Conservation (phyloP, 64 coral and sea anemone species). For the Pachyseris speciosa region DNA sequence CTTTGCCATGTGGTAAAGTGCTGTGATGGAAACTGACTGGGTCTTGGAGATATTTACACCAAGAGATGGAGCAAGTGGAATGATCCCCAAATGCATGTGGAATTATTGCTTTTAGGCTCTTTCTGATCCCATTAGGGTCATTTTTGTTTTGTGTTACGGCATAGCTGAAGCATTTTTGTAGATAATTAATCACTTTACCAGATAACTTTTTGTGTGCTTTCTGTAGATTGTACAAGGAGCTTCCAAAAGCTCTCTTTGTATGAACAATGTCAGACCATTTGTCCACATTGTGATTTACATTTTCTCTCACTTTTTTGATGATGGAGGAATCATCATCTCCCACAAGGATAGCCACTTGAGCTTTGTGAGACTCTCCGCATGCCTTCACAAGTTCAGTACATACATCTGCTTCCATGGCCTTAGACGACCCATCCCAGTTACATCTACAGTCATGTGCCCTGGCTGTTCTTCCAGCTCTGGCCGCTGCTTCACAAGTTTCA, state of each 20-base stretch:
- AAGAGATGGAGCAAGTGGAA: neutral
- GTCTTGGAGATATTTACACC: constrained; percentile 47
- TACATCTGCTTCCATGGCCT: constrained; percentile 57
- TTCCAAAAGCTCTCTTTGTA: constrained; percentile 10
- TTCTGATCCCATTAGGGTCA: no score
- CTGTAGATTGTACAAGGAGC: neutral
- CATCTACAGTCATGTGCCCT: constrained; percentile 17
- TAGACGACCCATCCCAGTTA: constrained; percentile 22
- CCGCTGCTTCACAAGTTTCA: constrained; percentile 34
- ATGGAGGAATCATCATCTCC: constrained; percentile 38
- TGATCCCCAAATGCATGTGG: constrained; percentile 61
- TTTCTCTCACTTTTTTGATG: neutral
- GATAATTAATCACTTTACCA: no score
- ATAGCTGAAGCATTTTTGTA: no score
- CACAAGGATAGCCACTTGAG: no score
- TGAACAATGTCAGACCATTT: constrained; percentile 25
- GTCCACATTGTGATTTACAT: neutral
- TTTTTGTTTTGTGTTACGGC: no score
- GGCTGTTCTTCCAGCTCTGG: neutral
- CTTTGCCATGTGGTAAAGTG: neutral
- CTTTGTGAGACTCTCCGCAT: no score
- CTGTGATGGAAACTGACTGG: constrained; percentile 4
- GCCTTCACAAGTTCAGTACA: constrained; percentile 35
- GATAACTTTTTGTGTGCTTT: neutral
- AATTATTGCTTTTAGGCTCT: no score